Conservation (phyloP, 2,797 vertebrate genomes). For the Loriculus beryllinus region DNA sequence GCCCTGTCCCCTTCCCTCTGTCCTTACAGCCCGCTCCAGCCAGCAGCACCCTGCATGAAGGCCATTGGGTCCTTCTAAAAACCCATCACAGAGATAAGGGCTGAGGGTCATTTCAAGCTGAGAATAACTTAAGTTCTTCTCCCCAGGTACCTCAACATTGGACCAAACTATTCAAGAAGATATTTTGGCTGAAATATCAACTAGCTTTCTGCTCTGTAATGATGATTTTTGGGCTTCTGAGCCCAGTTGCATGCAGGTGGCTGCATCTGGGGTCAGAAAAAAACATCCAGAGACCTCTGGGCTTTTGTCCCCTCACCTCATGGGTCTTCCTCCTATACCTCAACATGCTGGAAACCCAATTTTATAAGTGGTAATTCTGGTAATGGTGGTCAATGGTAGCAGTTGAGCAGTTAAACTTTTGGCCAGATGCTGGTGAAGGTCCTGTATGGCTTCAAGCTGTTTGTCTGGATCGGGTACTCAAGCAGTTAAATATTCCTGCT, state of each 20-base stretch:
- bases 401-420: not conserved
- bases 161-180: not conserved
- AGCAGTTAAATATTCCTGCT: slow-evolving; percentile 23
- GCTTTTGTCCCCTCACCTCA: rapidly evolving
- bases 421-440: not conserved
- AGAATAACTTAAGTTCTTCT: not conserved
- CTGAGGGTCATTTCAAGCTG: rapidly evolving
- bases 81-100: rapidly evolving
- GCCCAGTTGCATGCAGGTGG: rapidly evolving
- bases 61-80: not conserved
- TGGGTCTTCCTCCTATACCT: not conserved
- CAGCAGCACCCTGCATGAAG: rapidly evolving
- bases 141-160: not conserved
- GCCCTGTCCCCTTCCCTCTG: rapidly evolving
- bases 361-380: not conserved
- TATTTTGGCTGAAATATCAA: not conserved
- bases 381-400: rapidly evolving
- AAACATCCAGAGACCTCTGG: rapidly evolving
- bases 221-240: not conserved
- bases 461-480: not conserved
- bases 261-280: not conserved
- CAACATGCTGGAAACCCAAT: not conserved
- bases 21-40: rapidly evolving
- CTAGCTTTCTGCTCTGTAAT: not conserved
- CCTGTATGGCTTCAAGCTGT: not conserved